Evolutionary conservation across 2,797 vertebrate genomes (phyloP).

Genomic region (Erethizon dorsatum): DNA sequence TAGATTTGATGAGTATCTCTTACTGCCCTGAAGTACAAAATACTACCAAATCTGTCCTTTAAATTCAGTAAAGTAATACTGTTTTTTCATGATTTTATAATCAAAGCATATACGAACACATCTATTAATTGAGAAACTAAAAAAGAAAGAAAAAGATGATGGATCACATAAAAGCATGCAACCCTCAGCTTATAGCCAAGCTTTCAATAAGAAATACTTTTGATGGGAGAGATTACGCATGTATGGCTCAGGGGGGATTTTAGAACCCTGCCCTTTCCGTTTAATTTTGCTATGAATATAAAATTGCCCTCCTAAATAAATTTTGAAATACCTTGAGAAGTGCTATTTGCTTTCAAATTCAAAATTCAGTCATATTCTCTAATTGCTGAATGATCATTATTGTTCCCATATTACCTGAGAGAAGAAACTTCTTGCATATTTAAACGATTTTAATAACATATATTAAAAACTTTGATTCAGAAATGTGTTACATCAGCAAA

Average conservation of each 20-base stretch:
- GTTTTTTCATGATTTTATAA: not conserved
- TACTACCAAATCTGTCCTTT: not conserved
- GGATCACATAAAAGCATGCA: constrained; percentile 4
- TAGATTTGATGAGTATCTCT: not conserved
- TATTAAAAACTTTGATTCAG: constrained; percentile 46
- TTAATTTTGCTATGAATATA: constrained; percentile 7
- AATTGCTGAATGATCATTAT: not conserved
- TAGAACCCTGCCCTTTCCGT: not conserved
- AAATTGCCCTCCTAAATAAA: not conserved
- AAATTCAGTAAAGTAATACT: not conserved
- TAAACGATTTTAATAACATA: constrained; percentile 46
- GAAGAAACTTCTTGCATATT: constrained; percentile 58
- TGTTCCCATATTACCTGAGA: constrained; percentile 66
- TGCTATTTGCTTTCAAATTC: not conserved
- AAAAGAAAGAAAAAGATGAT: not conserved
- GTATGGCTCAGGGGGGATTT: not conserved
- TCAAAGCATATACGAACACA: not conserved
- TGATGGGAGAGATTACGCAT: not conserved
- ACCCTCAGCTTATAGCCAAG: not conserved
- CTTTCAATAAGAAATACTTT: not conserved
- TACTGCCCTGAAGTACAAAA: not conserved
- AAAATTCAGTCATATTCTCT: constrained; percentile 58
- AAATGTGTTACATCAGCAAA: constrained; percentile 66
- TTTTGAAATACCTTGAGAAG: constrained; percentile 7
- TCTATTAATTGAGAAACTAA: constrained; percentile 1